Evolutionary conservation across 1,140 invertebrate species (phyloP), one percentile per base, ranked within the genome.

Genomic region (Thalassaphorura encarpata): DNA sequence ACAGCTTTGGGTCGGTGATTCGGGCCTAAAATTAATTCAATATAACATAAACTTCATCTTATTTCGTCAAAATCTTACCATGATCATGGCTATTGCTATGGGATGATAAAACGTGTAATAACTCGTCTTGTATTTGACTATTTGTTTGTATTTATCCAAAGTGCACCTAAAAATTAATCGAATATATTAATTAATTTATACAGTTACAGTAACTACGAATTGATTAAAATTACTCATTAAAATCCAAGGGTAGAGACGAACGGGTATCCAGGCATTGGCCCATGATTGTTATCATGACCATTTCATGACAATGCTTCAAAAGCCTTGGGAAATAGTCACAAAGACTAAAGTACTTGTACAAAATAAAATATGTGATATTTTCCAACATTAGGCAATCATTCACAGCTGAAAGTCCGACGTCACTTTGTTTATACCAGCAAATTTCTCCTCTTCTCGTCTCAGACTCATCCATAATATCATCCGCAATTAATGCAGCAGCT

Each of bases 391-490:
- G 66, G 2, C 82, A 80, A 71, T 98, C 94, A 73, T 96, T 97
- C 41, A 95, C 79, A 15, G 89, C 93, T 3, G 73, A 76, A 0
- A 89, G 63, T 1, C 90, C 91, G 39, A 95, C 81, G 53, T 81
- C 78, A 8, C 87, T 80, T 58, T 83, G 73, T 52, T 76, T 76
- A 74, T 95, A 87, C 95, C 95, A 98, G 71, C 90, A 93, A 0
- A 82, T 82, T 58, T 84, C 80, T 24, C 90, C 89, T 55, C 93
- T 77, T n/a, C 95, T 75, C 29, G 80, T 84, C 54, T 79, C 73
- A n/a, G 87, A 84, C 19, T 78, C 72, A 70, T 98, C 93, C 82
- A 96, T 91, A 13, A 98, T 82, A 71, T 98, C 95, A 73, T 96
- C 92, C 8, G 80, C 68, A 0, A 97, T 73, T 3, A 97, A 70